These are phyloP conservation scores for Oxystoma pomonae DNA, from an alignment of 2,888 invertebrate genomes.

Conservation along the genomic window DNA sequence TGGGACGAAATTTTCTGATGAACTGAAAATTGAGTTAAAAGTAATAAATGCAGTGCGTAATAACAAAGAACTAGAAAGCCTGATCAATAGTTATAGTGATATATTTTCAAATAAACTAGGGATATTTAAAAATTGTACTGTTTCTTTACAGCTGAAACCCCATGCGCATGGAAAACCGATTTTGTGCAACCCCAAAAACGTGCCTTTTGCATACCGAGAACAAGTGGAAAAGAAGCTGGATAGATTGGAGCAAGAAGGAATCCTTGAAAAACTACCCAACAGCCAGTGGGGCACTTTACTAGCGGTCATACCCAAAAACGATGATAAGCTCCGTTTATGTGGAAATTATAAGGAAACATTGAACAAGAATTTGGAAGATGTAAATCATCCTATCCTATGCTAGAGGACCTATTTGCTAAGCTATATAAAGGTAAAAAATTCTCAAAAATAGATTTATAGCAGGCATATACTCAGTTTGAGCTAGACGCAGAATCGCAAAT, in stretches of 20 bases:
- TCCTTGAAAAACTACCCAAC: constrained; percentile 11
- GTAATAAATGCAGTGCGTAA: not conserved
- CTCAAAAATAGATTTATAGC: constrained; percentile 27
- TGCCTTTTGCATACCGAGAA: constrained; percentile 13
- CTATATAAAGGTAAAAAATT: constrained; percentile 25
- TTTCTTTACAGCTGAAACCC: constrained; percentile 13
- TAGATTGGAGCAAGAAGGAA: constrained; percentile 13
- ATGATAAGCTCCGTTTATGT: constrained; percentile 23
- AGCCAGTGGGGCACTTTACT: constrained; percentile 18
- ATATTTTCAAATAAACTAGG: constrained; percentile 16
- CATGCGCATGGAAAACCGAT: constrained; percentile 18
- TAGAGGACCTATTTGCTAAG: constrained; percentile 30
- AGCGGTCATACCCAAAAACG: constrained; percentile 17
- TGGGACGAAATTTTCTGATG: not conserved
- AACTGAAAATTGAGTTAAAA: not conserved
- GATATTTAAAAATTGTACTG: constrained; percentile 12
- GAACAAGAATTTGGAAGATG: constrained; percentile 25
- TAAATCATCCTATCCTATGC: constrained; percentile 28
- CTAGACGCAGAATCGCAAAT: constrained; percentile 33
- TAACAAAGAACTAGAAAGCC: not conserved
- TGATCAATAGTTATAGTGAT: not conserved
- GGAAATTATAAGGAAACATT: constrained; percentile 34
- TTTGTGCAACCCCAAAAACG: constrained; percentile 10
- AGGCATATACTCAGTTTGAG: constrained; percentile 38
- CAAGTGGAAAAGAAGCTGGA: constrained; percentile 15